These are phyloP conservation scores for Habroteleia sp. DNA, from an alignment of 2,888 invertebrate species.

Conservation along the genomic window DNA sequence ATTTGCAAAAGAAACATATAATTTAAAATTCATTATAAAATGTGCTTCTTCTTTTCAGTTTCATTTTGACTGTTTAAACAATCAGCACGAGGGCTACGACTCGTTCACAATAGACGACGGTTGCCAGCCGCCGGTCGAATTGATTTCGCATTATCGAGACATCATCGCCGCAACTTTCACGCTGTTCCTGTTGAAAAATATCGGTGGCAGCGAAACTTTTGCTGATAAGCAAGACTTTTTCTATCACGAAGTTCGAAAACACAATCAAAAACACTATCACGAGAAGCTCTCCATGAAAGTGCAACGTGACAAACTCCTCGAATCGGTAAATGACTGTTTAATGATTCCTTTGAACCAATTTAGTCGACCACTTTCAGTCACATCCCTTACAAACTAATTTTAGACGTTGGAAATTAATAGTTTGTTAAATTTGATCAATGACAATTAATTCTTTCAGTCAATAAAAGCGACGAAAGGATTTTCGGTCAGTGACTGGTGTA, in stretches of 20 bases:
- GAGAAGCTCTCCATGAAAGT: conserved; percentile 92
- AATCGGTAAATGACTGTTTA: conserved; percentile 83
- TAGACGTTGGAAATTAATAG: too few relatives aligned
- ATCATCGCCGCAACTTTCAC: conserved; percentile 96
- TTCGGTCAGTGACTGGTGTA: conserved; percentile 95
- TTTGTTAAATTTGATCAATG: background rate
- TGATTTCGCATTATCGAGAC: conserved; percentile 92
- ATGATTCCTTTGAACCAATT: conserved; percentile 18
- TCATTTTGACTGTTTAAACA: conserved; percentile 84
- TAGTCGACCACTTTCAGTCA: conserved; percentile 19
- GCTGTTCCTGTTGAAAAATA: conserved; percentile 94
- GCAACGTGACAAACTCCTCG: conserved; percentile 89
- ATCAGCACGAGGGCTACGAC: conserved; percentile 82
- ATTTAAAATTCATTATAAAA: too few relatives aligned
- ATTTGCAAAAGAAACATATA: too few relatives aligned
- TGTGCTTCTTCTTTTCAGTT: too few relatives aligned
- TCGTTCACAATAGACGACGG: conserved; percentile 95
- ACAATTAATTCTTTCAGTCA: conserved; percentile 80
- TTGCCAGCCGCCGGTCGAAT: conserved; percentile 91
- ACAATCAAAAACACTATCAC: conserved; percentile 93
- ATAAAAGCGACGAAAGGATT: conserved; percentile 94
- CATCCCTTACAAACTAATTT: too few relatives aligned
- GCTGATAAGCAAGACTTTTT: conserved; percentile 89
- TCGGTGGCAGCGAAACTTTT: conserved; percentile 97
- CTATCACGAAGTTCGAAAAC: conserved; percentile 88